Base-by-base conservation (phyloP, 2,888 invertebrate species). In the Oligia latruncula region DNA sequence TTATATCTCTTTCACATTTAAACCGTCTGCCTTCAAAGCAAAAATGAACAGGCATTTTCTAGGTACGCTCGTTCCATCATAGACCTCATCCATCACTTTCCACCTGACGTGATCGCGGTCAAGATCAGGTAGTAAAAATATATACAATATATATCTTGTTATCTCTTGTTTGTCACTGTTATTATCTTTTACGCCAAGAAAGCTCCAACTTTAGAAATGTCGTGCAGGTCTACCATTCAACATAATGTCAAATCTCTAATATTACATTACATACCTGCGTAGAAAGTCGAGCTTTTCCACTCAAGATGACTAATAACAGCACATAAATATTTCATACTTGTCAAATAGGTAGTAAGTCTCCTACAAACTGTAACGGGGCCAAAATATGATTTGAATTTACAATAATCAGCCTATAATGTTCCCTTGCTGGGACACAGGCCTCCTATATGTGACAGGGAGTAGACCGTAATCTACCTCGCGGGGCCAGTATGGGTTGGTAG, bases 291-390 rank as follows among this genome's bases (percentile, higher is more conserved):
- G 60, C 17, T 75, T 76, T 75, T 43, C 35, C 13, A 8, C 35
- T 46, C 58, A 74, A 60, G 17, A 35, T 52, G 58, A 29, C 17
- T 43, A 9, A 35, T 52, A 49, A 65, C 68, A 68, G 74, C 40
- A 40, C 43, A 60, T 74, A 15, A 58, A 75, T 74, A 76, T 75
- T 75, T 62, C 60, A 75, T 62, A 60, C n/a, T 49, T 74, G 58
- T 60, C 46, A 46, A 74, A 60, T 74, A 75, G 29, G 29, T 29
- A 1, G 52, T 55, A 43, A 43, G 11, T 9, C 52, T 15, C 13
- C n/a, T n/a, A 74, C 8, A 74, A 71, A 13, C 52, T 43, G n/a
- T 43, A 43, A 55, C 15, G 15, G 20, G 40, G 40, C 49, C 20
- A 4, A 11, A 68, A 15, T 71, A 71, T 55, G 40, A 52, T 74